Percentiles rank a stretch among this genome's conserved stretches.
phyloP scores from a whole-genome alignment of 1,140 invertebrate species.

The Saccostrea echinata region DNA sequence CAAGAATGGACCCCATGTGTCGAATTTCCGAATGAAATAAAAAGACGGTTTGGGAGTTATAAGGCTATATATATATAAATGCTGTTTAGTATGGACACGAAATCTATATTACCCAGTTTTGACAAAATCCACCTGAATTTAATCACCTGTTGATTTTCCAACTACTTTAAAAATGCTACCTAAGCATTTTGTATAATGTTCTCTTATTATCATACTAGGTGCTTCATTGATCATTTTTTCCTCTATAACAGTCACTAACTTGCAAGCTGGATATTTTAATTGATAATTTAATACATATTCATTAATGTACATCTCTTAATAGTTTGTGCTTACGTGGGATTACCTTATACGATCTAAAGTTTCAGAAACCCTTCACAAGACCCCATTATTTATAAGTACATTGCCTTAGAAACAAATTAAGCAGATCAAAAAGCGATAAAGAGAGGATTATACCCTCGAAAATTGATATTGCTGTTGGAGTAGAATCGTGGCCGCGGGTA shows the following conservation, averaged over 20 bases:
- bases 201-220: not conserved
- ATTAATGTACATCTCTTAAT: not conserved
- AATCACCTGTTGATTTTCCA: conserved; percentile 22
- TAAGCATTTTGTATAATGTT: not conserved
- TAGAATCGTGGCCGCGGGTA: not conserved
- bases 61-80: not conserved
- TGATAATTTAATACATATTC: not conserved
- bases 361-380: not conserved
- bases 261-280: not conserved
- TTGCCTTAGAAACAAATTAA: conserved; percentile 38
- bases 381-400: not conserved
- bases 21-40: not conserved
- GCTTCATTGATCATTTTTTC: not conserved
- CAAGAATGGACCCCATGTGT: not conserved
- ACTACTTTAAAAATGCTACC: not conserved
- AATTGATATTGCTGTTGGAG: conserved; percentile 20
- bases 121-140: not conserved
- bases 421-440: conserved; percentile 28
- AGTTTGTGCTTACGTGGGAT: not conserved
- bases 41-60: not conserved
- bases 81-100: not conserved
- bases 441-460: conserved; percentile 22
- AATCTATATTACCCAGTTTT: not conserved
- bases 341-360: not conserved
- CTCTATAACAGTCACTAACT: not conserved